These are phyloP conservation scores for Penaeus japonicus DNA, from an alignment of 1,140 invertebrate species.

Conservation along the genomic window DNA sequence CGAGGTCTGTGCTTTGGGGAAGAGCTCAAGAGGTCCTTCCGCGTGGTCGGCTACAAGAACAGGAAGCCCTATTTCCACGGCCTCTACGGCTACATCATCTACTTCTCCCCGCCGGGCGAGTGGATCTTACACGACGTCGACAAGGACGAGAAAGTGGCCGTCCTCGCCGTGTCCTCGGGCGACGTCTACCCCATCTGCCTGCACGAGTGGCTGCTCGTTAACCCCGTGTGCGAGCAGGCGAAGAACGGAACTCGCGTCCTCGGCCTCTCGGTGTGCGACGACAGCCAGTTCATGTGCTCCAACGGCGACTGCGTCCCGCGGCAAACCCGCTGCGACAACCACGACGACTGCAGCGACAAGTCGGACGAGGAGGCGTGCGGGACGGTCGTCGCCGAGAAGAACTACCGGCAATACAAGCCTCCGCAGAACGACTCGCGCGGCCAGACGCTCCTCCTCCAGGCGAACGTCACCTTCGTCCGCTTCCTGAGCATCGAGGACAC, in stretches of 20 bases:
- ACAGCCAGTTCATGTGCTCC: constrained; percentile 26
- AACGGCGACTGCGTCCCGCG: constrained; percentile 13
- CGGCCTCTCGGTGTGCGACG: neutral
- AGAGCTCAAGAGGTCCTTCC: neutral
- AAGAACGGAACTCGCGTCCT: neutral
- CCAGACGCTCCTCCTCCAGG: neutral
- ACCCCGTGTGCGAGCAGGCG: neutral
- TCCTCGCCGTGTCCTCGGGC: neutral
- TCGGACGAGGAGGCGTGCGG: constrained; percentile 14
- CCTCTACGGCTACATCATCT: neutral
- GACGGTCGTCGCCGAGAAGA: neutral
- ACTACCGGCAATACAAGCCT: neutral
- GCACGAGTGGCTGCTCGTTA: neutral
- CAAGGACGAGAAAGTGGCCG: neutral
- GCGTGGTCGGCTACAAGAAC: neutral
- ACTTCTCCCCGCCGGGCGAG: neutral
- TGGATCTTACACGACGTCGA: neutral
- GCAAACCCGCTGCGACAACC: constrained; percentile 11
- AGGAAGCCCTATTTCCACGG: neutral
- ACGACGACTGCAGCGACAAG: constrained; percentile 11
- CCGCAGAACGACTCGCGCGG: neutral
- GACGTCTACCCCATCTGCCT: neutral
- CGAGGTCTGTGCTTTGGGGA: neutral
- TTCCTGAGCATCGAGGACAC: neutral
- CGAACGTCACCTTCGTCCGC: neutral